Base-by-base conservation (phyloP, 2,888 invertebrate genomes). In the Drosophila lacicola region DNA sequence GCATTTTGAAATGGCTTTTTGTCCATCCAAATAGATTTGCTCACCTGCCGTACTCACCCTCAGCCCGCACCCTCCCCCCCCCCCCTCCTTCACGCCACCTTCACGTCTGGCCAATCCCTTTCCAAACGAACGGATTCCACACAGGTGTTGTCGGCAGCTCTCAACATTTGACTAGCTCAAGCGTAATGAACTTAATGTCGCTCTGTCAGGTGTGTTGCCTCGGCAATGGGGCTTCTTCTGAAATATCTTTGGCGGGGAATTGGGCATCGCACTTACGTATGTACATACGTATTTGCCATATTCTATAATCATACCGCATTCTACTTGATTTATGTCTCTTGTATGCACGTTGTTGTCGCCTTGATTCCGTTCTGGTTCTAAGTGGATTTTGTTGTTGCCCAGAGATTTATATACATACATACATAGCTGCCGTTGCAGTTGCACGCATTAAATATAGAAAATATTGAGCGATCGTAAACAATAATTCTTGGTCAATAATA, bases 141-240 rank as follows among this genome's bases (percentile, higher is more conserved):
- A 79, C 90, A 90, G 91, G 90, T 90, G 90, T 91, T 87, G 78
- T 74, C 68, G 82, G 72, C 62, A 65, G 66, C 61, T 77, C 74
- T 69, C 68, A 71, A 68, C 66, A 53, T 67, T 74, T 70, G 68
- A 62, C 66, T 71, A 58, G 56, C 58, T 74, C 71, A 64, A 77
- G 76, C 84, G 80, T 89, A 84, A 78, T 89, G 88, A 90, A 89
- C 89, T 88, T 83, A 79, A 78, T 82, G 82, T 82, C 74, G 75
- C 76, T 80, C 77, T 76, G 73, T 82, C 88, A 79, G 85, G 82
- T 84, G 82, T 84, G 80, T 78, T 76, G 83, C 67, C 46, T 46
- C 46, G 53, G 45, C 34, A 33, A 17, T 17, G 36, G 33, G 55
- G 10, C 41, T 37, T 29, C 25, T 5, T 25, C 25, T 39, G 25